A percentile compares a stretch with the other conserved stretches of the same genome.
phyloP scores from a whole-genome alignment of 2,888 invertebrate species.

The Isoperla grammatica region DNA sequence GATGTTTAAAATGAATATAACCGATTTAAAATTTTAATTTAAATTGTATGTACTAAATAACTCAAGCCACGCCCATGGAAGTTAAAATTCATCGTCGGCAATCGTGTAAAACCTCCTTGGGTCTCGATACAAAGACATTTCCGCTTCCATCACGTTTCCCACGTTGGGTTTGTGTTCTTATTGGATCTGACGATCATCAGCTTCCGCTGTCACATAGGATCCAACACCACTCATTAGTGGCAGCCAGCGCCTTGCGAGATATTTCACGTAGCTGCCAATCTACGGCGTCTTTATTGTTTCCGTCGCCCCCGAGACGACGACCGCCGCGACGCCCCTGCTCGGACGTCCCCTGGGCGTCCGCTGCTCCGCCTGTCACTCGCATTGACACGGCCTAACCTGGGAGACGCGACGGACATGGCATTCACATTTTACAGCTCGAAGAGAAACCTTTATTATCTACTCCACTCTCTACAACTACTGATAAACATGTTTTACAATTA shows the following conservation, averaged over 20 bases:
- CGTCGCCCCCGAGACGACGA: not conserved
- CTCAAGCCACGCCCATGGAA: too few species aligned
- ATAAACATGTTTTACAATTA: too few species aligned
- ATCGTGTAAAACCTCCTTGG: too few species aligned
- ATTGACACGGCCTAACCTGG: too few species aligned
- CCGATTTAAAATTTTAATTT: too few species aligned
- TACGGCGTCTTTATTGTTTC: slow-evolving; percentile 21
- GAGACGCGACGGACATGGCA: too few species aligned
- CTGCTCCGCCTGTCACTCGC: not conserved
- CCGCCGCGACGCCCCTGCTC: not conserved
- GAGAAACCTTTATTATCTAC: too few species aligned
- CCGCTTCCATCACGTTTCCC: not conserved
- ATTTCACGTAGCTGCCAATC: slow-evolving; percentile 20
- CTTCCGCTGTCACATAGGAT: not conserved
- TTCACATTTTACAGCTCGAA: too few species aligned
- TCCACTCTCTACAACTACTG: too few species aligned
- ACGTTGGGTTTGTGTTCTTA: not conserved
- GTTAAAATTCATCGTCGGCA: too few species aligned
- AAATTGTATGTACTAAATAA: too few species aligned
- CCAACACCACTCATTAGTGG: slow-evolving; percentile 14
- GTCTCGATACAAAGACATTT: not conserved
- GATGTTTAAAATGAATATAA: not conserved
- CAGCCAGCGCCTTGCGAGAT: slow-evolving; percentile 5
- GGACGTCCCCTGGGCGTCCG: slow-evolving; percentile 18
- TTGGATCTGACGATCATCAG: not conserved